Evolutionary conservation across 2,888 invertebrate genomes (phyloP).

Genomic region (Brenthis daphne): DNA sequence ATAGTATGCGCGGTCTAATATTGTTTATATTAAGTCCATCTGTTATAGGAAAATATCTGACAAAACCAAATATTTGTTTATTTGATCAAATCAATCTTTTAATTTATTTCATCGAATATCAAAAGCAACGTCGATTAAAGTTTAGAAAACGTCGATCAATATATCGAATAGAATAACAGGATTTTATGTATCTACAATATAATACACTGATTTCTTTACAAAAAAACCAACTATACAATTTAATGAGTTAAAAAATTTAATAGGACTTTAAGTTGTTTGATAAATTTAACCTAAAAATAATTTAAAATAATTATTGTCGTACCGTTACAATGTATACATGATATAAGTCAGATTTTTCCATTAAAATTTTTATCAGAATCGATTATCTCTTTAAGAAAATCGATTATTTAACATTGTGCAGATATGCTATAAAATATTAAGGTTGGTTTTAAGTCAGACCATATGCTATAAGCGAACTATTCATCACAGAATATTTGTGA

Average conservation of each 20-base stretch:
- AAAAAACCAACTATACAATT: too few species aligned
- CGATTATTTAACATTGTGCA: background rate
- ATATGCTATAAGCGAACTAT: background rate
- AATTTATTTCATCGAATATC: too few species aligned
- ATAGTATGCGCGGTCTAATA: too few species aligned
- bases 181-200: too few species aligned
- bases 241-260: background rate
- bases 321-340: slow-evolving; percentile 14
- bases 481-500: background rate
- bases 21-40: too few species aligned
- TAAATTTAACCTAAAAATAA: slow-evolving; percentile 6
- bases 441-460: background rate
- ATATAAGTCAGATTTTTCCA: slow-evolving; percentile 7
- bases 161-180: too few species aligned
- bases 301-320: slow-evolving; percentile 20
- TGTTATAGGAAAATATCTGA: too few species aligned
- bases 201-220: too few species aligned
- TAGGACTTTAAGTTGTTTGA: background rate
- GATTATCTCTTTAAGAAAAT: slow-evolving; percentile 1
- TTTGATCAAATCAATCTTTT: too few species aligned
- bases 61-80: too few species aligned
- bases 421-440: slow-evolving; percentile 7
- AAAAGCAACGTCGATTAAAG: too few species aligned
- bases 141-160: too few species aligned
- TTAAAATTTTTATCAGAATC: background rate